A percentile compares a stretch with the other conserved stretches of the same genome.
Evolutionary conservation across 1,140 invertebrate species (phyloP).

Genomic region (Heliconius himera): DNA sequence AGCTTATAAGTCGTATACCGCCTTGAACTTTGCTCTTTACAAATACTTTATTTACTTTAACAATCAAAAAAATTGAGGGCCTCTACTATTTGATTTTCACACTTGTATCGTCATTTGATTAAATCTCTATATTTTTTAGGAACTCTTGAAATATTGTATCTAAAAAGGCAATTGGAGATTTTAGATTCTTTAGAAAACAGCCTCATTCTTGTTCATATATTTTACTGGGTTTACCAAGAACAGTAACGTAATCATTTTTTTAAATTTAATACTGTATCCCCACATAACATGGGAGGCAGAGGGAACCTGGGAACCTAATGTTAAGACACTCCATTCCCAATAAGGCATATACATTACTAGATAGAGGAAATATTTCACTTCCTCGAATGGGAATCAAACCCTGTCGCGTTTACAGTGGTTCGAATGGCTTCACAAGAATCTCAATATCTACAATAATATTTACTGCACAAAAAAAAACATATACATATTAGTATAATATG

Average conservation of each 20-base stretch:
- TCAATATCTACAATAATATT: too few species aligned
- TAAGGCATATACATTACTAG: too few species aligned
- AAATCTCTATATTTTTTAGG: background rate
- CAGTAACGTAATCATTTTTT: background rate
- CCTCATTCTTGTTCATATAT: too few species aligned
- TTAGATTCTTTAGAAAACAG: background rate
- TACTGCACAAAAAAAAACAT: too few species aligned
- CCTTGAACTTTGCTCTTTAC: slow-evolving; percentile 40
- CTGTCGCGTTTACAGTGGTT: too few species aligned
- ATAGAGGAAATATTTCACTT: too few species aligned
- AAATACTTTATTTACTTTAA: slow-evolving; percentile 29
- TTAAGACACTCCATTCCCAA: too few species aligned
- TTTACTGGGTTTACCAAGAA: background rate
- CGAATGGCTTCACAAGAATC: too few species aligned
- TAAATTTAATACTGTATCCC: background rate
- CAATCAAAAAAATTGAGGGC: slow-evolving; percentile 28
- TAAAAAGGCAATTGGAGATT: background rate
- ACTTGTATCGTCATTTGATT: background rate
- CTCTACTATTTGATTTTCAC: background rate
- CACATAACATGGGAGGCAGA: too few species aligned
- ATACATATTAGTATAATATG: too few species aligned
- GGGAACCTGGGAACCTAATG: too few species aligned
- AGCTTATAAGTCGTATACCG: slow-evolving; percentile 15
- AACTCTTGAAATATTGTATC: background rate
- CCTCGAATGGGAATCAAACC: too few species aligned